A percentile compares a stretch with the other conserved stretches of the same genome.
Conservation (phyloP, 92 coral and sea anemone genomes). For the Bergia puertoricense region DNA sequence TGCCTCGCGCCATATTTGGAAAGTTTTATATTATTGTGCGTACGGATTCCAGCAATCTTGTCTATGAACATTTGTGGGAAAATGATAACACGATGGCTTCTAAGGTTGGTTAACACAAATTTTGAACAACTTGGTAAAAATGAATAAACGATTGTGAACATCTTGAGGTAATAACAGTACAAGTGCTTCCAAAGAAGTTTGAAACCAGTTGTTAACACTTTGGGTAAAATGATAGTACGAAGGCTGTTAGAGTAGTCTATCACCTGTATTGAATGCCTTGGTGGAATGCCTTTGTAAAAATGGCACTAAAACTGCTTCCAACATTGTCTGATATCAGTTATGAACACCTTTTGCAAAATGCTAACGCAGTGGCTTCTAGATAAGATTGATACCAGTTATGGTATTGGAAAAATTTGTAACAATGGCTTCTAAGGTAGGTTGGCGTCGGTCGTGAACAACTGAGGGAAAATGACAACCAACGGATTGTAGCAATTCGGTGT, state of each 20-base stretch:
- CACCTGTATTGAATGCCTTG: too few relatives aligned
- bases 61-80: conserved; percentile 68
- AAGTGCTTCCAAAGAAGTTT: too few relatives aligned
- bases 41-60: conserved; percentile 68
- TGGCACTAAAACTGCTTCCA: too few relatives aligned
- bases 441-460: conserved; percentile 51
- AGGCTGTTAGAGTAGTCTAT: too few relatives aligned
- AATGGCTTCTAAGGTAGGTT: background rate
- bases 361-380: too few relatives aligned
- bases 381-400: background rate
- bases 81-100: conserved; percentile 62
- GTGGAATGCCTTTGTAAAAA: too few relatives aligned
- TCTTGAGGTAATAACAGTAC: too few relatives aligned
- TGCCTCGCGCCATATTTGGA: conserved; percentile 74
- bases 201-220: too few relatives aligned
- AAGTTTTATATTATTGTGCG: conserved; percentile 62
- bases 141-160: too few relatives aligned
- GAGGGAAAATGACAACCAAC: too few relatives aligned
- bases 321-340: background rate
- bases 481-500: background rate
- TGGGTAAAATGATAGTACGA: too few relatives aligned
- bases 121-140: background rate
- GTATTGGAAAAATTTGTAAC: conserved; percentile 56
- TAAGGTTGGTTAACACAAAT: conserved; percentile 23
- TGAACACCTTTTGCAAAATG: conserved; percentile 44